phyloP scores from a whole-genome alignment of 1,140 invertebrate species.

The Leptonema lineaticorne region DNA sequence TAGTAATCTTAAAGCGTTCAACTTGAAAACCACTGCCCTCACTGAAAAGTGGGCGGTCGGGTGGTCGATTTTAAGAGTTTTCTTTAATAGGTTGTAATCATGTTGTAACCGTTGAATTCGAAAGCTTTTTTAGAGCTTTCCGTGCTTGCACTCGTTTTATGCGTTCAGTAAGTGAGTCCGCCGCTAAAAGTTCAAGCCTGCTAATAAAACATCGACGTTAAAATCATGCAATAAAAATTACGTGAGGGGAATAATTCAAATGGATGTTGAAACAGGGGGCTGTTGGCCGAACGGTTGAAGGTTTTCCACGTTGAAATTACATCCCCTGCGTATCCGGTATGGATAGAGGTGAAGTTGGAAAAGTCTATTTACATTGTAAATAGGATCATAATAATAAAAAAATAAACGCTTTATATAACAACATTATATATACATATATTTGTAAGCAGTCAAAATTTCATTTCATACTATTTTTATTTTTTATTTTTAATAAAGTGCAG shows the following conservation, averaged over 20 bases:
- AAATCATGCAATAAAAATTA: slow-evolving; percentile 27
- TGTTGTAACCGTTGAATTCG: slow-evolving; percentile 18
- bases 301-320: slow-evolving; percentile 13
- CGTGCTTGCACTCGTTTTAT: slow-evolving; percentile 16
- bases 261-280: not conserved
- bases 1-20: no score
- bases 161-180: slow-evolving; percentile 1
- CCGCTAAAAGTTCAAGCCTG: slow-evolving; percentile 12
- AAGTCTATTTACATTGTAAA: no score
- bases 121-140: slow-evolving; percentile 18
- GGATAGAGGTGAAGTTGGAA: no score
- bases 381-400: no score
- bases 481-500: no score
- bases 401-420: no score
- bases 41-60: no score
- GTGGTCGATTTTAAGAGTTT: not conserved
- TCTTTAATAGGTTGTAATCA: slow-evolving; percentile 15
- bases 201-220: slow-evolving; percentile 27
- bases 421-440: no score
- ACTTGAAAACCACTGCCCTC: no score
- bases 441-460: no score
- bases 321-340: slow-evolving; percentile 19
- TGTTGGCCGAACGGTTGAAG: no score
- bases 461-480: no score
- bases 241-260: slow-evolving; percentile 23